A percentile compares a stretch with the other conserved stretches of the same genome.
Evolutionary conservation across 2,888 invertebrate genomes (phyloP).

Genomic region (Oscheius myriophilus): DNA sequence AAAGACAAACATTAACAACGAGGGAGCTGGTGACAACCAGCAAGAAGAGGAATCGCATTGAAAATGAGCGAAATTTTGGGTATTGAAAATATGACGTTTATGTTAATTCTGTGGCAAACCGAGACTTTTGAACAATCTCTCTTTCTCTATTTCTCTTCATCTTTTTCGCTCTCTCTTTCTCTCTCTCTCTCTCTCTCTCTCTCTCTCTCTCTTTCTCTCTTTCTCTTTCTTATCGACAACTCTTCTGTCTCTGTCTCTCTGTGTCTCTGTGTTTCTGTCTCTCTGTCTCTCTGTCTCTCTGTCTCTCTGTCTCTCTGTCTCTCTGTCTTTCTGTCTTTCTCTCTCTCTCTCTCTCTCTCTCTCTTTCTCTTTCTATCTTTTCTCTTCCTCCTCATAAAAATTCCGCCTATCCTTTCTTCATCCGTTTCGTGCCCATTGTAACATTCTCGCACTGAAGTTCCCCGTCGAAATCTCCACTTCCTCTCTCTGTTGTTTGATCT

Average conservation of each 20-base stretch:
- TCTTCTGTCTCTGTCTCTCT: not conserved
- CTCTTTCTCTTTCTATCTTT: not conserved
- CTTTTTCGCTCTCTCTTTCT: not conserved
- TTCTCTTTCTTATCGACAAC: not conserved
- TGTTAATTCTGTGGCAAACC: not conserved
- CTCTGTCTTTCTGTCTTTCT: not conserved
- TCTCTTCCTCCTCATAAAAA: not conserved
- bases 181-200: not conserved
- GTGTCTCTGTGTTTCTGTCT: not conserved
- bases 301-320: not conserved
- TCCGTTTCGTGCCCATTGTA: no score
- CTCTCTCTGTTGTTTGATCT: no score
- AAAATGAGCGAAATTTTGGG: not conserved
- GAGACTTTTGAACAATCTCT: no score
- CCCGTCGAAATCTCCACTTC: no score
- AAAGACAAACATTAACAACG: conserved; percentile 6
- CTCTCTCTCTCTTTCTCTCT: not conserved
- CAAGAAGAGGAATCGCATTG: not conserved
- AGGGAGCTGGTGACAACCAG: conserved; percentile 5
- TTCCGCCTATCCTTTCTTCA: not conserved
- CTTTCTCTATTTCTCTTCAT: no score
- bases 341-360: not conserved
- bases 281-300: conserved; percentile 1
- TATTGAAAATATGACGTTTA: not conserved
- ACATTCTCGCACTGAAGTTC: no score